Percentiles rank a stretch among this genome's conserved stretches.
Conservation (phyloP, 2,888 invertebrate genomes). For the Odontothrips loti region DNA sequence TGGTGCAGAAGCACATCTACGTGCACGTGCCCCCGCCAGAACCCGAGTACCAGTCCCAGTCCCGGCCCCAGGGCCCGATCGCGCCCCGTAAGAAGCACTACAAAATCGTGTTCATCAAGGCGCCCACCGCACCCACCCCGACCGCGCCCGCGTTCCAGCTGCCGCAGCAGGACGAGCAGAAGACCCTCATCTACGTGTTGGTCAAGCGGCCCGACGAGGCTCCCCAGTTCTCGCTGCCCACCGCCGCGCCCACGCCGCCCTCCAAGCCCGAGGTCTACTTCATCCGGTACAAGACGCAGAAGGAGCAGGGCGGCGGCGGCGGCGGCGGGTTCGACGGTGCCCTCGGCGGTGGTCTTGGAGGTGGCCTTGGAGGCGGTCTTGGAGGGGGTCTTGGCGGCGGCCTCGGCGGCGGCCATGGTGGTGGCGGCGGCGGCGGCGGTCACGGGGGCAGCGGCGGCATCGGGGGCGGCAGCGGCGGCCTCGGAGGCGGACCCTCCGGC, state of each 20-base stretch:
- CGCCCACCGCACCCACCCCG: constrained; percentile 77
- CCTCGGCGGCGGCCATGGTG: neutral
- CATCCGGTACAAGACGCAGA: constrained; percentile 71
- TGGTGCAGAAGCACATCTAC: constrained; percentile 82
- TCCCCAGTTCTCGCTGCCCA: constrained; percentile 69
- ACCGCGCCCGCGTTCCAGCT: constrained; percentile 75
- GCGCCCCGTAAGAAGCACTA: constrained; percentile 81
- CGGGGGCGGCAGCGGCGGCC: neutral
- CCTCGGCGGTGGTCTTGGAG: neutral
- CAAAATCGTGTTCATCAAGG: constrained; percentile 91
- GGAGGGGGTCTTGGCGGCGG: neutral
- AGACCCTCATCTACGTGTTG: constrained; percentile 78
- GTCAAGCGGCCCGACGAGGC: constrained; percentile 81
- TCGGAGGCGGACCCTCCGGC: neutral
- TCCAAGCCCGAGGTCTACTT: constrained; percentile 85
- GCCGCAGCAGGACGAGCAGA: constrained; percentile 76
- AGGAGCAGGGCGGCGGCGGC: constrained; percentile 31
- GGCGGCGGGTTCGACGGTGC: neutral
- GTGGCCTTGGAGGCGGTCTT: neutral
- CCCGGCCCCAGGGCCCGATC: constrained; percentile 56
- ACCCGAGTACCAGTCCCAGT: constrained; percentile 62
- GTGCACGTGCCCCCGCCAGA: constrained; percentile 87
- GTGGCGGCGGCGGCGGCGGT: neutral
- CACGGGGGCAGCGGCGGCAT: neutral
- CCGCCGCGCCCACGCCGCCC: constrained; percentile 73